Evolutionary conservation across 2,797 vertebrate species (phyloP).

Genomic region (Falco columbarius): DNA sequence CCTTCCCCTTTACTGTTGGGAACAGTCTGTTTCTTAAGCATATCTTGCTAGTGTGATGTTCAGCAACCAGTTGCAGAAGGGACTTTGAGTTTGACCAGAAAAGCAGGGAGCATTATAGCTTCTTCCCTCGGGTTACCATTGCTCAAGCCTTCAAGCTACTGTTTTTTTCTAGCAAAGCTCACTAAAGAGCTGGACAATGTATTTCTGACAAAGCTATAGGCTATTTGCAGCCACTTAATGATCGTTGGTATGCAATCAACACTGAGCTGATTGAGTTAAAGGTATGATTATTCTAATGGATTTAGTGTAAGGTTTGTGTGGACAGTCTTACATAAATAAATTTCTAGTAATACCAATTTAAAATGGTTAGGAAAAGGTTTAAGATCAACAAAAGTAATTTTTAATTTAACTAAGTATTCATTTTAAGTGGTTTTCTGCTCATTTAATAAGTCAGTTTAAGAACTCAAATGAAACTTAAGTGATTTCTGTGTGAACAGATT

Average conservation of each 20-base stretch:
- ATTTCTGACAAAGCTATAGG: neutral
- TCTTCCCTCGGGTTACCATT: neutral
- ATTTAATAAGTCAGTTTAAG: neutral
- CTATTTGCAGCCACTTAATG: constrained; percentile 53
- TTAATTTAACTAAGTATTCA: neutral
- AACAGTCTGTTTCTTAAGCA: constrained; percentile 7
- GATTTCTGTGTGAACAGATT: neutral
- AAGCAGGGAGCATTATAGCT: neutral
- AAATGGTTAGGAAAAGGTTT: neutral
- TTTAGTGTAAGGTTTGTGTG: constrained; percentile 28
- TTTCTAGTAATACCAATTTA: neutral
- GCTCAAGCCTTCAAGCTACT: neutral
- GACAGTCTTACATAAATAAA: neutral
- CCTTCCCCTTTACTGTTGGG: neutral
- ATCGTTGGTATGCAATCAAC: constrained; percentile 15
- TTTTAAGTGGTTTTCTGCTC: neutral
- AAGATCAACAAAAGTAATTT: neutral
- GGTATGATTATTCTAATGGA: neutral
- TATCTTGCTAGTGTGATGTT: neutral
- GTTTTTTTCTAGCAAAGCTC: neutral
- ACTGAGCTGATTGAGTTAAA: constrained; percentile 7
- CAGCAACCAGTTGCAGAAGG: neutral
- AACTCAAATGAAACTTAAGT: neutral
- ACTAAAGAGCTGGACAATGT: neutral
- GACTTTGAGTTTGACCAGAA: neutral